phyloP scores from a whole-genome alignment of 2,888 invertebrate genomes.

The Suillia variegata region DNA sequence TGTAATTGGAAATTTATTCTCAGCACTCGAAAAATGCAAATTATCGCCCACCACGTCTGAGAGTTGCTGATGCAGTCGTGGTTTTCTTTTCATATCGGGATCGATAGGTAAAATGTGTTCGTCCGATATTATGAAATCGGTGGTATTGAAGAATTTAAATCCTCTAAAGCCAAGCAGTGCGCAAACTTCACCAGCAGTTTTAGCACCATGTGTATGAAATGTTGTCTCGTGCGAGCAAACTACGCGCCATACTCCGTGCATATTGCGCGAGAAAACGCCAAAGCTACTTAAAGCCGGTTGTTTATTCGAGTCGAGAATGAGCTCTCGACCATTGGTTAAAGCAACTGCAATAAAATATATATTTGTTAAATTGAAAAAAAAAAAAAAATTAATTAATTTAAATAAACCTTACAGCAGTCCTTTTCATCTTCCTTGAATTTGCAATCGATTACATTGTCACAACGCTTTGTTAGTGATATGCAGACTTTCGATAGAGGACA shows the following conservation, averaged over 20 bases:
- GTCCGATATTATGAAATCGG: conserved; percentile 32
- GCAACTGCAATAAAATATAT: conserved; percentile 66
- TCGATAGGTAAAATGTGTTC: conserved; percentile 41
- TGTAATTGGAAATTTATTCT: conserved; percentile 14
- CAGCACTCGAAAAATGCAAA: conserved; percentile 36
- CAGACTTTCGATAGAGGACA: conserved; percentile 72
- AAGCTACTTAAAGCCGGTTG: conserved; percentile 66
- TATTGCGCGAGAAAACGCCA: conserved; percentile 70
- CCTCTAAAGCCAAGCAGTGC: conserved; percentile 69
- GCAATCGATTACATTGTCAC: conserved; percentile 72
- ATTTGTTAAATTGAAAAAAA: neutral
- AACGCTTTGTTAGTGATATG: conserved; percentile 66
- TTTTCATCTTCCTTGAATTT: conserved; percentile 75
- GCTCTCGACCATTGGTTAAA: conserved; percentile 69
- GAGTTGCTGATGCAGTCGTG: conserved; percentile 27
- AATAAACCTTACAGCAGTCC: conserved; percentile 71
- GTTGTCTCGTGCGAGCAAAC: conserved; percentile 65
- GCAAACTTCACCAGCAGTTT: conserved; percentile 68
- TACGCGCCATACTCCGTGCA: conserved; percentile 70
- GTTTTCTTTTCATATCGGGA: conserved; percentile 38
- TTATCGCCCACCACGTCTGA: conserved; percentile 37
- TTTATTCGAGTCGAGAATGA: conserved; percentile 67
- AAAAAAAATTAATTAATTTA: neutral
- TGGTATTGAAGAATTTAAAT: conserved; percentile 48
- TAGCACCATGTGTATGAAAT: conserved; percentile 40